These are phyloP conservation scores for Drosophila formosana DNA, from an alignment of 2,888 invertebrate genomes.

Conservation along the genomic window DNA sequence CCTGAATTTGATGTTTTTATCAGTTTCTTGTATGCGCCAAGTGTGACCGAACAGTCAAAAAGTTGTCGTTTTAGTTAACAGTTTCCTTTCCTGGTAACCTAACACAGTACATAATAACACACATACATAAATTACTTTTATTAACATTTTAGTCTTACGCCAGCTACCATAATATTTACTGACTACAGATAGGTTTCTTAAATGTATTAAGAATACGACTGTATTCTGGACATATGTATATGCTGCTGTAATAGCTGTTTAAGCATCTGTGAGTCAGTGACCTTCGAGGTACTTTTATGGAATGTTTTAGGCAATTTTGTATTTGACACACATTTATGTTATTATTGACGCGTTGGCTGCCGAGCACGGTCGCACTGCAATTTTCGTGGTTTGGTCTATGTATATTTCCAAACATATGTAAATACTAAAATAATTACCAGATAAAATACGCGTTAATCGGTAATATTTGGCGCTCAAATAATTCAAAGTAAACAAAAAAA, in stretches of 20 bases:
- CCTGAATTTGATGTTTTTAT: no score
- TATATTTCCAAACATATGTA: not conserved
- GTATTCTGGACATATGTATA: not conserved
- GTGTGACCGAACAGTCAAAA: no score
- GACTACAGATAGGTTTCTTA: no score
- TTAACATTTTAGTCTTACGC: no score
- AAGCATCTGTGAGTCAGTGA: not conserved
- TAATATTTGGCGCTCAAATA: not conserved
- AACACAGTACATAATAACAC: no score
- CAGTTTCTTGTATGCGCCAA: no score
- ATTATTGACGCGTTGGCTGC: conserved; percentile 1
- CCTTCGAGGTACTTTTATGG: not conserved
- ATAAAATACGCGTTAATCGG: not conserved
- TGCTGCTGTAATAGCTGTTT: not conserved
- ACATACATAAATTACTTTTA: no score
- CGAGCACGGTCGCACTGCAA: not conserved
- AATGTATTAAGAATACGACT: not conserved
- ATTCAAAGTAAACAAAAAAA: not conserved
- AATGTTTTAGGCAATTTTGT: not conserved
- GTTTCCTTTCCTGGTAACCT: no score
- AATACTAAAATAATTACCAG: not conserved
- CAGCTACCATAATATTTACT: no score
- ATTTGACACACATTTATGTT: not conserved
- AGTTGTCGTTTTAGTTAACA: no score
- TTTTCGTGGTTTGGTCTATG: not conserved